Percentiles rank a stretch among this genome's conserved stretches.
Evolutionary conservation across 2,113 vertebrate species (phyloP).

Genomic region (Phaethornis superciliosus): DNA sequence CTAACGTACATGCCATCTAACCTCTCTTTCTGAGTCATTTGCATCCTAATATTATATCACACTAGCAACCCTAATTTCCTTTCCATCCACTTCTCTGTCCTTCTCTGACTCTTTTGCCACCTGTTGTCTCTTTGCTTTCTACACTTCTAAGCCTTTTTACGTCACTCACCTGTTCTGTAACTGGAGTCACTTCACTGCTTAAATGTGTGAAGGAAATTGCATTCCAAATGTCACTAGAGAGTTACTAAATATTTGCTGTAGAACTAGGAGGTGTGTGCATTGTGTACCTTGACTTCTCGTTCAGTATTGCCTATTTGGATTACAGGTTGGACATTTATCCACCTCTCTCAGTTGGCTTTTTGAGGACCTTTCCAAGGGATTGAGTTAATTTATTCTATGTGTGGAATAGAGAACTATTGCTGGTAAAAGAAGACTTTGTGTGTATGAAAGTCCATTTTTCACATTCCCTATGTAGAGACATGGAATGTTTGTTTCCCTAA

Average conservation of each 20-base stretch:
- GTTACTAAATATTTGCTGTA: background rate
- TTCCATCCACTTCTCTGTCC: constrained; percentile 8
- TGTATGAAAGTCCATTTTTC: background rate
- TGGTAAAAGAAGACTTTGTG: background rate
- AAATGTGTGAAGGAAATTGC: constrained; percentile 38
- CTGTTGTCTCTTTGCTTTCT: constrained; percentile 18
- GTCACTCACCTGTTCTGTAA: constrained; percentile 54
- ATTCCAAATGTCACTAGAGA: background rate
- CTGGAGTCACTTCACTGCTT: constrained; percentile 66
- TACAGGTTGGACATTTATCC: background rate
- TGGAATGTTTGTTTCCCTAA: background rate
- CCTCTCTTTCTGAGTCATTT: background rate
- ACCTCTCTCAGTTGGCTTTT: background rate
- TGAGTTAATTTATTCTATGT: background rate
- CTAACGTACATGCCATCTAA: background rate
- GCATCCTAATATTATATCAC: background rate
- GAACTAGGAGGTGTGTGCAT: background rate
- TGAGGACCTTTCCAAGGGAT: background rate
- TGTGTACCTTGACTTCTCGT: background rate
- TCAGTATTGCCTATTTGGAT: background rate
- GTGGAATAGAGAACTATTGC: background rate
- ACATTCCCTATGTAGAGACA: background rate
- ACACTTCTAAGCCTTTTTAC: constrained; percentile 24
- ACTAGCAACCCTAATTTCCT: background rate
- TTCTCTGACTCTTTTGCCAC: background rate